These are phyloP conservation scores for Heliornis fulica DNA, from an alignment of 2,113 vertebrate genomes.

Conservation along the genomic window DNA sequence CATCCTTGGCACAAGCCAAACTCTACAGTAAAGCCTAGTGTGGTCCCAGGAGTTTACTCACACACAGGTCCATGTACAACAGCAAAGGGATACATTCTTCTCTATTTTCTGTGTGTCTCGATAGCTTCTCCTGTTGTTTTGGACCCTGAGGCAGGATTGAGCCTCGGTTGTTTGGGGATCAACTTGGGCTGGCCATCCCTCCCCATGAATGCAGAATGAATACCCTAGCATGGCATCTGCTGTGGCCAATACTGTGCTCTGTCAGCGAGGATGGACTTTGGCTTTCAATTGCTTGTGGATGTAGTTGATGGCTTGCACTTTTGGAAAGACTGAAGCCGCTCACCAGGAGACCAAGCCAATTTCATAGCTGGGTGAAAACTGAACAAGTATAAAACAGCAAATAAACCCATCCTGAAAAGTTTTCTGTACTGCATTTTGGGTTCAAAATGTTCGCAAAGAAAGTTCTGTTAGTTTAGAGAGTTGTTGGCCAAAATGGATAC, in stretches of 20 bases:
- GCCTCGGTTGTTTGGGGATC: not conserved
- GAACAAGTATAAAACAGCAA: not conserved
- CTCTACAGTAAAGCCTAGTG: not conserved
- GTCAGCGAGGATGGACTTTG: not conserved
- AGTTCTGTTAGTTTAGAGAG: conserved; percentile 29
- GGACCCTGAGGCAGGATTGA: not conserved
- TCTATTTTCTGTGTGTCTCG: not conserved
- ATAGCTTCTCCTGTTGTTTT: not conserved
- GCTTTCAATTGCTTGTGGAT: not conserved
- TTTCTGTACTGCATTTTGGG: not conserved
- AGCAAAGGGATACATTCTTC: not conserved
- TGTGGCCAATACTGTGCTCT: not conserved
- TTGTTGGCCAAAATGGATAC: not conserved
- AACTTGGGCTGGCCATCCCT: not conserved
- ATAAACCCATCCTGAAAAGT: conserved; percentile 29
- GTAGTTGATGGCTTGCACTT: not conserved
- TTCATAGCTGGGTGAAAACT: conserved; percentile 14
- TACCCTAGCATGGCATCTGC: not conserved
- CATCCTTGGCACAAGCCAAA: not conserved
- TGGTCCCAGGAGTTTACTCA: not conserved
- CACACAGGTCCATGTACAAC: not conserved
- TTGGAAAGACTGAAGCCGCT: conserved; percentile 10
- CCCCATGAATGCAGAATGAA: not conserved
- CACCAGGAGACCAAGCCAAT: not conserved
- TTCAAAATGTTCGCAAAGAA: conserved; percentile 7